Base-by-base conservation (phyloP, 2,888 invertebrate species). In the Drosophila macrothrix region DNA sequence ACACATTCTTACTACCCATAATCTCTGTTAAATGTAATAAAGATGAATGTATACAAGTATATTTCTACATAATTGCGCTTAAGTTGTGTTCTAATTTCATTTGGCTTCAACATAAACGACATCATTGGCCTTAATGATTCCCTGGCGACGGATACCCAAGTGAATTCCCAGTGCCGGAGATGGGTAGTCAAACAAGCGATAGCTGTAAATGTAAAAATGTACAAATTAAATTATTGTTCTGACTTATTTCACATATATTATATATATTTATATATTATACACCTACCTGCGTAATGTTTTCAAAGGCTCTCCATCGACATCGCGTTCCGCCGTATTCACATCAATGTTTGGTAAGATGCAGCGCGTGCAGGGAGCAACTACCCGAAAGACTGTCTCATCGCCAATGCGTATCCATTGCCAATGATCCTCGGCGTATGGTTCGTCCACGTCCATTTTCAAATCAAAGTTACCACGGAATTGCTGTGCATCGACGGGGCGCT, bases 391-490 rank as follows among this genome's bases (percentile, higher is more conserved):
- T 0, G 86, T 78, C 0, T 88, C 70, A 0, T 88, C 62, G 0
- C 88, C 88, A 63, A 97, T 95, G 91, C 95, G 95, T 6, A 96
- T 91, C 94, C 95, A 96, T 64, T 95, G 94, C 96, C 96, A 97
- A 9, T 93, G 92, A 83, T 97, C 96, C 92, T 97, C 96, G 3
- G 94, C 96, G 83, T 94, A 95, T 0, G 96, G 92, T 54, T 93
- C 83, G 2, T 94, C 94, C 0, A 95, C 95, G 9, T 95, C 96
- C 61, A 93, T 92, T 66, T 94, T 94, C 4, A 97, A 92, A 9
- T 96, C 94, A 82, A 97, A 96, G 92, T 96, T 96, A 0, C 96
- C 95, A 53, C 97, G 94, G 91, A 97, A 97, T 75, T 95, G 94
- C 14, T 94, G 92, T 2, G 94, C 90, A 22, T 93, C 91, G 0